Conservation (phyloP, 2,113 vertebrate species). For the Rattus rattus region DNA sequence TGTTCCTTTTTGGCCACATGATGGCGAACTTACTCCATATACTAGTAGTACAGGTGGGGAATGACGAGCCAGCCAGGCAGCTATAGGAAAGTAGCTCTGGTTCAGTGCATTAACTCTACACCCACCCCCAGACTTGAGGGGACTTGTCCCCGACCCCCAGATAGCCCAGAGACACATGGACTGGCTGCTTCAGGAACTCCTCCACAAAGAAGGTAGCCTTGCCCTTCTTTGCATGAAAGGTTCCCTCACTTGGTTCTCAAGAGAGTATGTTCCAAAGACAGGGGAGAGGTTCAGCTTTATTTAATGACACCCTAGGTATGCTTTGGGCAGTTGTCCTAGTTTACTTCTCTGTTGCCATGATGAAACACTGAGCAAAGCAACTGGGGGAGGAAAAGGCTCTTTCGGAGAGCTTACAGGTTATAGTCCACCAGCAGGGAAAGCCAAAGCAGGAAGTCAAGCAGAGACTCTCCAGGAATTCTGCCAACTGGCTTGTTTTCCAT, state of each 20-base stretch:
- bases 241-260: neutral
- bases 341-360: too few relatives aligned
- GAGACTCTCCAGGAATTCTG: neutral
- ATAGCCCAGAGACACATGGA: neutral
- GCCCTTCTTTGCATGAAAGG: neutral
- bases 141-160: neutral
- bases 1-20: constrained; percentile 78
- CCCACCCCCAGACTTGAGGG: neutral
- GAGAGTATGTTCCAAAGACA: neutral
- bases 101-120: neutral
- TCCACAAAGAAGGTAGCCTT: neutral
- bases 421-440: neutral
- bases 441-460: neutral
- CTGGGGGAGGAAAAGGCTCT: neutral
- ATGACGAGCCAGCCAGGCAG: neutral
- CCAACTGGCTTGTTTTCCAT: neutral
- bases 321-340: neutral
- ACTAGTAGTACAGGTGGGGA: neutral
- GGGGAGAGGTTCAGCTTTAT: neutral
- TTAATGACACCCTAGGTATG: neutral
- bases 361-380: neutral
- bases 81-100: neutral
- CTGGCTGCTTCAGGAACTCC: neutral
- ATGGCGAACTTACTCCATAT: constrained; percentile 78
- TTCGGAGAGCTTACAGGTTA: neutral